Base-by-base conservation (phyloP, 2,797 vertebrate species). In the Rhinophrynus dorsalis region DNA sequence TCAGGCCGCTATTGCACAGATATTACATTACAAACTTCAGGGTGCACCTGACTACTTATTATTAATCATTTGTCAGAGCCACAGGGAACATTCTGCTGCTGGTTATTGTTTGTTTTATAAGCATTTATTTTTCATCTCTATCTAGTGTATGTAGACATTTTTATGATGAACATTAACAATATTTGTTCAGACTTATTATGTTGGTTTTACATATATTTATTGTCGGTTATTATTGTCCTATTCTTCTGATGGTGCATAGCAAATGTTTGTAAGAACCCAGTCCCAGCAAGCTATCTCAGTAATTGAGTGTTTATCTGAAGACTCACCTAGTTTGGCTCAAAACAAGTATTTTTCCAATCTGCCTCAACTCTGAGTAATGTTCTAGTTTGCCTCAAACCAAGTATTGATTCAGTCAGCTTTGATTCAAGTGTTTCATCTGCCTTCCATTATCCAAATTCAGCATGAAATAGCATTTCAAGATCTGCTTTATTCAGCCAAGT, bases 181-280 rank as follows among this genome's bases (percentile, higher is more conserved):
- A 30, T 45, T 50, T 15, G 18, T 24, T 66, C 17, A 35, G 40
- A 8, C 11, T 57, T 56, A 35, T 56, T 42, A 45, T 30, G 32
- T 44, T 45, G 42, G 26, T 67, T 67, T 67, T 17, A 52, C 27
- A 55, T 6, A 45, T 9, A n/a, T 56, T 67, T 67, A 56, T 67
- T 67, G 56, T 42, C 20, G 23, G 37, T 32, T 21, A 32, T 48
- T 12, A n/a, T 18, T 58, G 18, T 58, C 51, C 38, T 47, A n/a
- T 63, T 67, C 45, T 56, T 33, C 9, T 67, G 50, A 54, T 44
- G 47, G 9, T 38, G 48, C 38, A n/a, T n/a, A n/a, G n/a, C n/a
- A n/a, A n/a, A n/a, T n/a, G n/a, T n/a, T n/a, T n/a, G n/a, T n/a
- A n/a, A n/a, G n/a, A n/a, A n/a, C n/a, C n/a, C n/a, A n/a, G n/a